These are phyloP conservation scores for Piezodorus guildinii DNA, from an alignment of 1,140 invertebrate genomes.

Conservation along the genomic window DNA sequence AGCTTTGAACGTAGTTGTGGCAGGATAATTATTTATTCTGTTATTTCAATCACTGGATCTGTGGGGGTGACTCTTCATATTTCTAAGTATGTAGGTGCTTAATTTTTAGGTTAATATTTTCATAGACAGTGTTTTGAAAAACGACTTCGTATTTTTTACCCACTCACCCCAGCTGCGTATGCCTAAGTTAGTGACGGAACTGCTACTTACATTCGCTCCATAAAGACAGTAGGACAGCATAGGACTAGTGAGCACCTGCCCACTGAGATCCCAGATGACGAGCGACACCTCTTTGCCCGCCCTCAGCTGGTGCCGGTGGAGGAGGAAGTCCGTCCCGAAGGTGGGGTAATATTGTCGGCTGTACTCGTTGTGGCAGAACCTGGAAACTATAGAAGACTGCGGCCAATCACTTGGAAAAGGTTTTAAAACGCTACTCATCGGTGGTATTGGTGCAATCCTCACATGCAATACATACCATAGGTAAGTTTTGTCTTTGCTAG, in stretches of 20 bases:
- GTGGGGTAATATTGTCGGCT: constrained; percentile 61
- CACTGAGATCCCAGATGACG: constrained; percentile 76
- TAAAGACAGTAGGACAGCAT: constrained; percentile 80
- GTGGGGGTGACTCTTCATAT: too few relatives aligned
- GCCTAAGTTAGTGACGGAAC: constrained; percentile 9
- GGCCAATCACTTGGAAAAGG: constrained; percentile 24
- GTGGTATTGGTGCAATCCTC: too few relatives aligned
- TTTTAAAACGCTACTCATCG: too few relatives aligned
- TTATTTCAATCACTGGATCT: too few relatives aligned
- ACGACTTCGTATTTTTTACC: too few relatives aligned
- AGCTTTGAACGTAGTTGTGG: too few relatives aligned
- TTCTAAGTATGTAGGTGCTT: too few relatives aligned
- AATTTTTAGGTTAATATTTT: too few relatives aligned
- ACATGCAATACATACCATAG: too few relatives aligned
- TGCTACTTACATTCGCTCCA: constrained; percentile 53
- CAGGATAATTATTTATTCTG: too few relatives aligned
- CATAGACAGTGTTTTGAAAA: too few relatives aligned
- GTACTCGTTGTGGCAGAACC: constrained; percentile 63
- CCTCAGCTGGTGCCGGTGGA: constrained; percentile 55
- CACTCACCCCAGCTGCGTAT: background rate
- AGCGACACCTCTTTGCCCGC: constrained; percentile 54
- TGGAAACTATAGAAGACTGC: constrained; percentile 55
- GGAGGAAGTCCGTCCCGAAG: constrained; percentile 68
- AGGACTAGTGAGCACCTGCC: constrained; percentile 53
- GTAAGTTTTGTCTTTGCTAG: too few relatives aligned